Evolutionary conservation across 2,888 invertebrate species (phyloP), one percentile per base, ranked within the genome.

Genomic region (Argyresthia albistria): DNA sequence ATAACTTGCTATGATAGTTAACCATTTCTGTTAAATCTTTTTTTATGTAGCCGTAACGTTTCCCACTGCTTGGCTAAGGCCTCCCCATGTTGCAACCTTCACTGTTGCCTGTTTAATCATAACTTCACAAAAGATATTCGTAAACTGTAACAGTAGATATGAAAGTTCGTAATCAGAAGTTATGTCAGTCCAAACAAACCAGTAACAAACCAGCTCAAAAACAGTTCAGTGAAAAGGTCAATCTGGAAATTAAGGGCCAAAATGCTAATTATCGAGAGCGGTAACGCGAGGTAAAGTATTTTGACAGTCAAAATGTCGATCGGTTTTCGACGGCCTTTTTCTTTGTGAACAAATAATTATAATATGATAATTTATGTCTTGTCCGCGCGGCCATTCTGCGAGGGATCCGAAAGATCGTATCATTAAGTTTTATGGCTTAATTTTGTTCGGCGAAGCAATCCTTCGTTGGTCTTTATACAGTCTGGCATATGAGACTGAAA

Each of bases 191-290:
- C 25, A 25, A n/a, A 25, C 25, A 25, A 25, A 6, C 25, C 25
- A 25, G 25, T 25, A 25, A 25, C 25, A 25, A 25, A 25, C 25
- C 25, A 39, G 39, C 9, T 11, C 9, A 39, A 39, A 39, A 11
- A 39, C 39, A 3, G 39, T 68, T 76, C 80, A 84, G 79, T 77
- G 81, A 83, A 86, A 86, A 86, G 84, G 86, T 84, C 84, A 82
- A 64, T 55, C 70, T 62, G 69, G 71, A 76, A 74, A 80, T 80
- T 82, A 75, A 79, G 77, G 71, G 3, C 25, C 25, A 25, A 74
- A 80, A 77, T 79, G 75, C 79, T 78, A 76, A 79, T 77, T 68
- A 79, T 80, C 78, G 76, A 66, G 58, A 62, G 60, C 64, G 68
- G 25, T 4, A 25, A 25, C 25, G 25, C 25, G 25, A 25, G 25